A percentile compares a stretch with the other conserved stretches of the same genome.
Conservation (phyloP, 2,888 invertebrate genomes). For the Papilio protenor region DNA sequence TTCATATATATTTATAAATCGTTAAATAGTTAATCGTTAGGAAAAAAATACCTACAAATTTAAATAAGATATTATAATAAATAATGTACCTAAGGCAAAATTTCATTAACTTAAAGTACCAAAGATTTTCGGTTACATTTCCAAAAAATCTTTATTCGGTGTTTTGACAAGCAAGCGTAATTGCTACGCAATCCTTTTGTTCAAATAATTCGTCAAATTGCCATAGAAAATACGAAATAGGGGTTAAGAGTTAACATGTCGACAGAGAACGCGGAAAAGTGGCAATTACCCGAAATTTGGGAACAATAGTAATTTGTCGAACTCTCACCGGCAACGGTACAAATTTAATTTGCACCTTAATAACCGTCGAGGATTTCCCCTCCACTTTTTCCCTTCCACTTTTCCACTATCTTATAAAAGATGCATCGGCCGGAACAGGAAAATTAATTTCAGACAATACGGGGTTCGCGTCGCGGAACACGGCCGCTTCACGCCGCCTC, state of each 20-base stretch:
- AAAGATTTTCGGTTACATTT: not conserved
- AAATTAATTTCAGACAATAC: slow-evolving; percentile 80
- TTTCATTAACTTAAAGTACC: not conserved
- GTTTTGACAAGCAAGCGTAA: not conserved
- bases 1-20: not conserved
- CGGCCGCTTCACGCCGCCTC: slow-evolving; percentile 51
- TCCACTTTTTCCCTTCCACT: slow-evolving; percentile 58
- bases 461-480: slow-evolving; percentile 57
- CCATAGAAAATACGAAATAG: not conserved
- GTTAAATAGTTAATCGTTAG: not conserved
- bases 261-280: slow-evolving; percentile 22
- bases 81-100: not conserved
- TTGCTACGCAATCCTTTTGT: not conserved
- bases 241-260: slow-evolving; percentile 26
- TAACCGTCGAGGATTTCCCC: slow-evolving; percentile 53
- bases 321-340: slow-evolving; percentile 48
- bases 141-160: not conserved
- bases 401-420: slow-evolving; percentile 78
- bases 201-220: not conserved
- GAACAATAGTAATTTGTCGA: slow-evolving; percentile 52
- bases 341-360: slow-evolving; percentile 62
- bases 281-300: slow-evolving; percentile 55
- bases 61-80: not conserved
- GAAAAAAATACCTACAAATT: too few relatives aligned
- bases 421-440: slow-evolving; percentile 77